Base-by-base conservation (phyloP, 2,888 invertebrate species). In the Thumatha senex region DNA sequence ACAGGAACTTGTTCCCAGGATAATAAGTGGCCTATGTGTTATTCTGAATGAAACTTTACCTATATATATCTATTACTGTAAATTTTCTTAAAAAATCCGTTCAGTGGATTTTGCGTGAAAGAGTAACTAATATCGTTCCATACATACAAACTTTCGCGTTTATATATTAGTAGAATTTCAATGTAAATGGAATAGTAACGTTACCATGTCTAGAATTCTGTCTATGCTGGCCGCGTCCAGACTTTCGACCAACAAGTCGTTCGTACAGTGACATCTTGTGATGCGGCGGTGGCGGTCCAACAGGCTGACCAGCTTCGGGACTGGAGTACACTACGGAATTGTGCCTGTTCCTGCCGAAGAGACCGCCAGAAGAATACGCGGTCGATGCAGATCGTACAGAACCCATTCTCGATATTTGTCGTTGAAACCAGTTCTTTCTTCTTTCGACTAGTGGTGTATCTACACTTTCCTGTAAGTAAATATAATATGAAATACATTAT, bases 401-500 rank as follows among this genome's bases (percentile, higher is more conserved):
- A 1, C 97, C 97, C 95, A 97, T 96, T 65, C 96, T 92, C 10
- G 96, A 96, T 62, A 97, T 95, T 78, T 96, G 96, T 41, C 97
- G 93, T 65, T 96, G 96, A 69, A 97, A 95, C 97, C 97, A 97
- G 82, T 96, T 97, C 82, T 97, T 97, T 34, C 97, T 92, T 47
- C 96, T 89, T 78, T 97, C 96, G 13, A 96, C 96, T 74, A 97
- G 92, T 8, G 97, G 97, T 0, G 97, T 97, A 72, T 97, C 97
- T 0, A 97, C 97, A 76, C 97, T 97, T 87, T 97, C 97, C 97
- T 97, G 80, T 24, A 89, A 80, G 46, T 10, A 39, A 18, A 29
- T 36, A 12, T 11, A 7, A 9, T 14, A 33, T 33, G 3, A 11
- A 10, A 33, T 11, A 30, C 33, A 1, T 33, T 35, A 13, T 13